These are phyloP conservation scores for Brienomyrus longianalis DNA, from an alignment of 2,113 vertebrate genomes.

Conservation along the genomic window DNA sequence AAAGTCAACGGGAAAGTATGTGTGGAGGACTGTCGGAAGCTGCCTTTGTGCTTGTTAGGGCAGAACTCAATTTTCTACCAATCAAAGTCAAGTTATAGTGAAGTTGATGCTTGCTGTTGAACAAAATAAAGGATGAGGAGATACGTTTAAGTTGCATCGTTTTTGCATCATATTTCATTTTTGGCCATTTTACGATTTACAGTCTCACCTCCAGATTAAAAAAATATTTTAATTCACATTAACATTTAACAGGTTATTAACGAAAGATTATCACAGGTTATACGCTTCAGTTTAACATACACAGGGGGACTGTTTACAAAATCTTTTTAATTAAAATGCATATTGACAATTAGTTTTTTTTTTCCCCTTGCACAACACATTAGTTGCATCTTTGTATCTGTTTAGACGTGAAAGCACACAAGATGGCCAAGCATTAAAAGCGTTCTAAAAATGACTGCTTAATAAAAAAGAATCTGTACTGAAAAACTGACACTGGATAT, in stretches of 20 bases:
- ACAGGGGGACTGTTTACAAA: neutral
- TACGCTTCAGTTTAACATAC: neutral
- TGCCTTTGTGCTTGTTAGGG: constrained; percentile 64
- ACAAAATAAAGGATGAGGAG: constrained; percentile 69
- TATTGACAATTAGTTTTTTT: neutral
- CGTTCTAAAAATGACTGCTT: neutral
- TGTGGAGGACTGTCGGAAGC: constrained; percentile 48
- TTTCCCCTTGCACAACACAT: neutral
- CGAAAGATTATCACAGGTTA: neutral
- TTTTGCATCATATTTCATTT: constrained; percentile 7
- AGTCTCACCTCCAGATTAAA: neutral
- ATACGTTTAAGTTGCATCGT: constrained; percentile 45
- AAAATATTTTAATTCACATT: neutral
- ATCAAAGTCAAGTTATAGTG: constrained; percentile 59
- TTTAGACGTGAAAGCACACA: neutral
- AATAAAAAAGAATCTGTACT: neutral
- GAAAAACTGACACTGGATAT: neutral
- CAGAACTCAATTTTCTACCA: constrained; percentile 64
- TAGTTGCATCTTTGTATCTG: neutral
- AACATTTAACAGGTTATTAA: neutral
- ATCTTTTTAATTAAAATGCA: neutral
- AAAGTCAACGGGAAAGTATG: constrained; percentile 41
- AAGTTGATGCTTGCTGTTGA: constrained; percentile 68
- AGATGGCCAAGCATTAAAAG: neutral
- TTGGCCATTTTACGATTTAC: neutral